Conservation (phyloP, 2,797 vertebrate genomes). For the Microctenopoma lineatum region DNA sequence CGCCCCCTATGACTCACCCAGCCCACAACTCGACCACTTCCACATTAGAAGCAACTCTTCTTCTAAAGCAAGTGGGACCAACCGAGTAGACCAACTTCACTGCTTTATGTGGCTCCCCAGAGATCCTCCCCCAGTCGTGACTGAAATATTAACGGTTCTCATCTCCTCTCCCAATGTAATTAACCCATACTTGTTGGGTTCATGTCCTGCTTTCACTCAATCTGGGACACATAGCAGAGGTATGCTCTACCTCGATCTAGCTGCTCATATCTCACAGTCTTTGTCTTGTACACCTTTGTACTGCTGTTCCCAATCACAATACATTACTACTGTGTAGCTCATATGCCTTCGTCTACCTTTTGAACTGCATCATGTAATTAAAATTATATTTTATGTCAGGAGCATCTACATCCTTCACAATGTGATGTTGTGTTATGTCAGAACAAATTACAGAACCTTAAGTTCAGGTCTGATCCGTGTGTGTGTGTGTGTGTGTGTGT, state of each 20-base stretch:
- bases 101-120: constrained; percentile 65
- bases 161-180: constrained; percentile 82
- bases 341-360: neutral
- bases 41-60: constrained; percentile 53
- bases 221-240: constrained; percentile 78
- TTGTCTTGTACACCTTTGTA: constrained; percentile 36
- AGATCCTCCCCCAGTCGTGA: constrained; percentile 65
- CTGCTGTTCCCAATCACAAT: constrained; percentile 8
- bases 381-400: constrained; percentile 6
- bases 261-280: constrained; percentile 42
- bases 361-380: neutral
- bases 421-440: constrained; percentile 3
- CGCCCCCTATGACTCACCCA: constrained; percentile 43
- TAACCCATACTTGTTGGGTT: constrained; percentile 83
- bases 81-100: constrained; percentile 41
- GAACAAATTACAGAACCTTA: constrained; percentile 13
- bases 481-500: constrained; percentile 21
- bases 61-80: constrained; percentile 31
- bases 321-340: neutral
- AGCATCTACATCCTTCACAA: constrained; percentile 1
- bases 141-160: constrained; percentile 77
- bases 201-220: constrained; percentile 80
- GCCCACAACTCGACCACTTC: constrained; percentile 45
- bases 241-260: constrained; percentile 48
- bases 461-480: constrained; percentile 51